phyloP scores from a whole-genome alignment of 2,113 vertebrate species.

The Pollachius pollachius region DNA sequence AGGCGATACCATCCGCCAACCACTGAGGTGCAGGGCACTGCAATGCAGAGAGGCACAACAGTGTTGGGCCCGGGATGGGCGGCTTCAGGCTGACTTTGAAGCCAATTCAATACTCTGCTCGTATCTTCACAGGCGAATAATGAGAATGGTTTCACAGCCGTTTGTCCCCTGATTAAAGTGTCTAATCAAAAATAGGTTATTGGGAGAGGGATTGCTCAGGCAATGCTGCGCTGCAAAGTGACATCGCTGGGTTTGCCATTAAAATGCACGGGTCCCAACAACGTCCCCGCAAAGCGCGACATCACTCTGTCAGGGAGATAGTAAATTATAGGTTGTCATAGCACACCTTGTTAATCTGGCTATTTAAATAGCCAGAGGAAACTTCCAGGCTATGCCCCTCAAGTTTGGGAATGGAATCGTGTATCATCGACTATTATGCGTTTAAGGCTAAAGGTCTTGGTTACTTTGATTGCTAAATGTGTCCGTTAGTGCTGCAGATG shows the following conservation, averaged over 20 bases:
- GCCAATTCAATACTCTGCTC: conserved; percentile 58
- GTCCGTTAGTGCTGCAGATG: no score
- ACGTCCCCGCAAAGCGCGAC: background rate
- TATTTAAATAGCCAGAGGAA: background rate
- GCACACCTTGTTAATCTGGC: conserved; percentile 26
- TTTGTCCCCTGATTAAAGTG: conserved; percentile 55
- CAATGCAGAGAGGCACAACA: conserved; percentile 16
- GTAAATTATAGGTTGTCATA: conserved; percentile 38
- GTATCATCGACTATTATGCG: background rate
- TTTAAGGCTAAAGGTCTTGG: no score
- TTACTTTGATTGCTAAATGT: no score
- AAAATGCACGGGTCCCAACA: conserved; percentile 46
- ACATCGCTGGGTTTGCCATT: conserved; percentile 39
- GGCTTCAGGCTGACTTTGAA: conserved; percentile 52
- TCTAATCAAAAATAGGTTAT: conserved; percentile 60
- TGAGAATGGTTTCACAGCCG: conserved; percentile 52
- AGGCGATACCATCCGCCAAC: background rate
- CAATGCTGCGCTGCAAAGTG: conserved; percentile 31
- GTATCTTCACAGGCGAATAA: conserved; percentile 46
- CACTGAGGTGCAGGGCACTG: conserved; percentile 9
- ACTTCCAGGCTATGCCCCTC: conserved; percentile 6
- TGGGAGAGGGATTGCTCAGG: conserved; percentile 34
- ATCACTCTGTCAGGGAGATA: conserved; percentile 24
- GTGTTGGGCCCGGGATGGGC: background rate
- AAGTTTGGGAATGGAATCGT: conserved; percentile 29